Conservation (phyloP, 2,113 vertebrate species). For the Egretta garzetta region DNA sequence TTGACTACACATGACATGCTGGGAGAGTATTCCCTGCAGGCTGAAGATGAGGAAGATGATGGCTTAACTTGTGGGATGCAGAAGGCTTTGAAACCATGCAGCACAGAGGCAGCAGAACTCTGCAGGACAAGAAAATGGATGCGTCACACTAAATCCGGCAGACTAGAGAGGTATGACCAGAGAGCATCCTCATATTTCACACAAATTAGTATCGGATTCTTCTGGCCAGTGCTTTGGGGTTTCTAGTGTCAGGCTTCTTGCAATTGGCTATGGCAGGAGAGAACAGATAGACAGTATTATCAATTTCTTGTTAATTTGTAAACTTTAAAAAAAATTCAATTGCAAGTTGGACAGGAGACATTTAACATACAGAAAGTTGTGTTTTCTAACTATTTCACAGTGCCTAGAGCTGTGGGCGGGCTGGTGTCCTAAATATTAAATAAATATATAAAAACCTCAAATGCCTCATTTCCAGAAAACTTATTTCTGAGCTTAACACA, state of each 20-base stretch:
- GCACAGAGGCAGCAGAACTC: neutral
- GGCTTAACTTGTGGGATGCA: neutral
- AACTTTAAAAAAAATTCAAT: neutral
- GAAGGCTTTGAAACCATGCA: neutral
- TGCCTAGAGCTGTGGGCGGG: neutral
- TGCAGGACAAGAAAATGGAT: neutral
- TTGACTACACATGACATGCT: fast-evolving
- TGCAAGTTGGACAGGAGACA: neutral
- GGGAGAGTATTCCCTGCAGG: neutral
- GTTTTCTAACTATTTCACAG: neutral
- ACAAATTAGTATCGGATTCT: neutral
- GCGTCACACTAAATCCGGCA: neutral
- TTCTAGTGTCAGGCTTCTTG: neutral
- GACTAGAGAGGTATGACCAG: neutral
- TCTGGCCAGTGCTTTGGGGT: neutral
- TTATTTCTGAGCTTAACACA: slow-evolving; percentile 21
- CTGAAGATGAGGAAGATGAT: neutral
- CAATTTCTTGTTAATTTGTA: neutral
- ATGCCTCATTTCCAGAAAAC: slow-evolving; percentile 22
- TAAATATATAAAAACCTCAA: slow-evolving; percentile 8
- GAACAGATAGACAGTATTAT: neutral
- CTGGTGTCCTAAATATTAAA: neutral
- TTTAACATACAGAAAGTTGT: neutral
- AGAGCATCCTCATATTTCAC: neutral
- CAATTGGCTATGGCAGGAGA: neutral